phyloP scores from a whole-genome alignment of 2,113 vertebrate species.

The Tonatia bakeri region DNA sequence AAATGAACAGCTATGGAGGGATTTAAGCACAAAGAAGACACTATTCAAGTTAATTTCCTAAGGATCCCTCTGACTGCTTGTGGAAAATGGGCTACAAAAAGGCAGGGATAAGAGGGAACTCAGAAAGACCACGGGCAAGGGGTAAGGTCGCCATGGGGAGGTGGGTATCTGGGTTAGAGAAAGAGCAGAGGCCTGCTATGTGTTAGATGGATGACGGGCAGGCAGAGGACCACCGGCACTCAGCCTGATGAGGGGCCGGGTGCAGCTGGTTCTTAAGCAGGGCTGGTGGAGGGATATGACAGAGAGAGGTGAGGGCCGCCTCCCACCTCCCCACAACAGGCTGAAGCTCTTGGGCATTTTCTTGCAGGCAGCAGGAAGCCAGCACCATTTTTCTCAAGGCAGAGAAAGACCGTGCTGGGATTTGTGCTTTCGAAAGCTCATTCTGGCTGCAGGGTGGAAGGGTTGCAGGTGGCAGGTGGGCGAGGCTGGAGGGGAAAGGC shows the following conservation, averaged over 20 bases:
- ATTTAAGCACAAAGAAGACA: neutral
- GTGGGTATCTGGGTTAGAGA: neutral
- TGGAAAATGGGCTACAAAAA: neutral
- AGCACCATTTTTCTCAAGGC: neutral
- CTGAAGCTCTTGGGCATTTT: neutral
- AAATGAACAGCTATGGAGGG: neutral
- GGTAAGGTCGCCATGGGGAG: neutral
- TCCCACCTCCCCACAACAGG: neutral
- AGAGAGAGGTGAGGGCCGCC: neutral
- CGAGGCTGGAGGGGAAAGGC: neutral
- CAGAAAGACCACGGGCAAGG: neutral
- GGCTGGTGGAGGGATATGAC: neutral
- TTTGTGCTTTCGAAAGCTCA: slow-evolving; percentile 35
- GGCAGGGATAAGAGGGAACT: neutral
- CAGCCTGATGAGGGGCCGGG: neutral
- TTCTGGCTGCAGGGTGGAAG: neutral
- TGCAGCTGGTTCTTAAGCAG: neutral
- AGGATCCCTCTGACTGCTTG: neutral
- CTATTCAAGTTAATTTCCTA: neutral
- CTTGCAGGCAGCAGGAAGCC: neutral
- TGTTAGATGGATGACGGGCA: neutral
- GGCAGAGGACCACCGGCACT: neutral
- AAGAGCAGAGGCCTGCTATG: neutral
- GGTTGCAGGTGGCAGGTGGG: slow-evolving; percentile 26
- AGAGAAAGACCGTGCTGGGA: slow-evolving; percentile 25